Conservation (phyloP, 2,888 invertebrate genomes). For the Pristionchus maxplancki region DNA sequence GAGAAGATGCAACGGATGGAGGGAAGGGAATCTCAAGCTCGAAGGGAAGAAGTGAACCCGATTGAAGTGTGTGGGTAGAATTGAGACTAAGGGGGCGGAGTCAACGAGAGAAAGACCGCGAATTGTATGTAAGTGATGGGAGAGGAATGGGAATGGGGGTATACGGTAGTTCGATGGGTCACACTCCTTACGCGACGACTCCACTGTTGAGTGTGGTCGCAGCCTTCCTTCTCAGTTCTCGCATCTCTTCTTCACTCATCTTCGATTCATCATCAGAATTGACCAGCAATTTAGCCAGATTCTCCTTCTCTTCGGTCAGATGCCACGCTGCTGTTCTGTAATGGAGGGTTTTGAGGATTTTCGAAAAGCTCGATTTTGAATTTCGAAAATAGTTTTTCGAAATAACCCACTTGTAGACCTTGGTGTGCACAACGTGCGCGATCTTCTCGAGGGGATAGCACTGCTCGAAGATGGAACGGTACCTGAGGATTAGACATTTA, state of each 20-base stretch:
- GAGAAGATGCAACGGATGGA: background rate
- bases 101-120: constrained; percentile 36
- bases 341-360: background rate
- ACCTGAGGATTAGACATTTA: constrained; percentile 14
- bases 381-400: too few species aligned
- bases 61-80: background rate
- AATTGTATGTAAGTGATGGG: constrained; percentile 7
- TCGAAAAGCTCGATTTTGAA: too few species aligned
- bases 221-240: constrained; percentile 41
- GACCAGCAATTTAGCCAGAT: constrained; percentile 28
- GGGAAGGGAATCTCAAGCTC: constrained; percentile 21
- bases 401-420: constrained; percentile 73
- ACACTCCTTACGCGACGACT: constrained; percentile 35
- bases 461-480: constrained; percentile 69
- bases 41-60: constrained; percentile 21
- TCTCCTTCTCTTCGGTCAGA: constrained; percentile 73
- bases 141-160: background rate
- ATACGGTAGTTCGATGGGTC: constrained; percentile 32
- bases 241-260: constrained; percentile 28
- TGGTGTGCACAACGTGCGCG: constrained; percentile 74
- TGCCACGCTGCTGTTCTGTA: constrained; percentile 75
- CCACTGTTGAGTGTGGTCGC: constrained; percentile 34
- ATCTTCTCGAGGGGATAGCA: constrained; percentile 71
- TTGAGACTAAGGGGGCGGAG: background rate
- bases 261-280: constrained; percentile 36